Conservation (phyloP, 2,113 vertebrate species). For the Thamnaconus septentrionalis region DNA sequence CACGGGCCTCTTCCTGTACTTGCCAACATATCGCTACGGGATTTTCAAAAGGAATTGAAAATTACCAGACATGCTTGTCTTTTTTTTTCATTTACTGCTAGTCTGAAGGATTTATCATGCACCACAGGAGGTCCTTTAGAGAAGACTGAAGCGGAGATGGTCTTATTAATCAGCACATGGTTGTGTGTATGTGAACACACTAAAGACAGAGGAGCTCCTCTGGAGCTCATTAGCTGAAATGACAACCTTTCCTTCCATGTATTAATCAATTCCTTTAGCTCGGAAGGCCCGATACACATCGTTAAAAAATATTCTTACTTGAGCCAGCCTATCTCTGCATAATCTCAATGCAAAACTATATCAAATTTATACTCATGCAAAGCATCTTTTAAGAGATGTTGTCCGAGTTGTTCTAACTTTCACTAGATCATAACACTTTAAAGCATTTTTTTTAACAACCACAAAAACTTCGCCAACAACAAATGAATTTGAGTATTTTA, state of each 20-base stretch:
- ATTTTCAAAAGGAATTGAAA: conserved; percentile 40
- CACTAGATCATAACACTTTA: too few relatives aligned
- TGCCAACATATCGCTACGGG: conserved; percentile 51
- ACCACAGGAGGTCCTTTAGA: conserved; percentile 22
- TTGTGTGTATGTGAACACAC: conserved; percentile 3
- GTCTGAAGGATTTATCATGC: conserved; percentile 34
- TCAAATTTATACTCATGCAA: too few relatives aligned
- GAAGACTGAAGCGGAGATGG: not conserved
- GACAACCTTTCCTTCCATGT: conserved; percentile 1
- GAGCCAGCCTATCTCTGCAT: too few relatives aligned
- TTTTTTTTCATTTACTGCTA: not conserved
- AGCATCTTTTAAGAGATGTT: too few relatives aligned
- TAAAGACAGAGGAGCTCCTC: not conserved
- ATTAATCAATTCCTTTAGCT: not conserved
- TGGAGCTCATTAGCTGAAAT: not conserved
- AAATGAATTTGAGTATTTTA: too few relatives aligned
- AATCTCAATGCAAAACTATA: too few relatives aligned
- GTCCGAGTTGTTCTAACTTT: too few relatives aligned
- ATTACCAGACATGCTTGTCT: conserved; percentile 39
- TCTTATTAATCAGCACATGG: conserved; percentile 22
- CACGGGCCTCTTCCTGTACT: conserved; percentile 43
- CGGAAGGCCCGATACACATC: not conserved
- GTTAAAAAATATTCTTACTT: too few relatives aligned
- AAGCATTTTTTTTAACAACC: too few relatives aligned
- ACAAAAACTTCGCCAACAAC: too few relatives aligned